Base-by-base conservation (phyloP, 2,888 invertebrate genomes). In the Tuta absoluta region DNA sequence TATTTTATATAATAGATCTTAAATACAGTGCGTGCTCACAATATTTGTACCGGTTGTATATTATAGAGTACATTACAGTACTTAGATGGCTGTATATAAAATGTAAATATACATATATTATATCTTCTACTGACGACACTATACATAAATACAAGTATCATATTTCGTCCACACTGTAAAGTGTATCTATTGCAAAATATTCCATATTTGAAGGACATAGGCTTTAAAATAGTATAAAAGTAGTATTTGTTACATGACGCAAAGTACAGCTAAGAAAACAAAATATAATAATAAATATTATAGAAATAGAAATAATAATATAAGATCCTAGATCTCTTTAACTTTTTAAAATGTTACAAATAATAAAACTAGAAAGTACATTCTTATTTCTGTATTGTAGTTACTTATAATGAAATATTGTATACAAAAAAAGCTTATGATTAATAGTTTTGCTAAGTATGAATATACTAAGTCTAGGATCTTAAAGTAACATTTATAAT, bases 91-190 rank as follows among this genome's bases (percentile, higher is more conserved):
- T 65, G 53, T 66, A 71, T 53, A 53, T 37, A 53, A 17, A 33
- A 56, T 56, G 33, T 56, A 33, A 33, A 56, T 56, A 67, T 66
- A 65, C 68, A 68, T 66, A 28, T 65, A 62, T n/a, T 28, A 33
- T 33, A 45, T 53, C 23, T 53, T 53, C 51, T 53, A 23, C 23
- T 11, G 3, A 53, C 14, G 8, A 49, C 19, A 21, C 49, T 49
- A 49, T 49, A 49, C 21, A 53, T 53, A 53, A 23, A 56, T 33
- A 56, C 71, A 75, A 80, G 76, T 85, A 87, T 89, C 86, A 79
- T 82, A 81, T 82, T 82, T 84, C 89, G 90, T 90, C 89, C 90
- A 89, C 82, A 83, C 78, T 81, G 68, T 81, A 75, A 81, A 74
- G 75, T 84, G 81, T 84, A 84, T 80, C 78, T 82, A 83, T 71